Conservation (phyloP, 2,888 invertebrate species). For the Tipula confusa region DNA sequence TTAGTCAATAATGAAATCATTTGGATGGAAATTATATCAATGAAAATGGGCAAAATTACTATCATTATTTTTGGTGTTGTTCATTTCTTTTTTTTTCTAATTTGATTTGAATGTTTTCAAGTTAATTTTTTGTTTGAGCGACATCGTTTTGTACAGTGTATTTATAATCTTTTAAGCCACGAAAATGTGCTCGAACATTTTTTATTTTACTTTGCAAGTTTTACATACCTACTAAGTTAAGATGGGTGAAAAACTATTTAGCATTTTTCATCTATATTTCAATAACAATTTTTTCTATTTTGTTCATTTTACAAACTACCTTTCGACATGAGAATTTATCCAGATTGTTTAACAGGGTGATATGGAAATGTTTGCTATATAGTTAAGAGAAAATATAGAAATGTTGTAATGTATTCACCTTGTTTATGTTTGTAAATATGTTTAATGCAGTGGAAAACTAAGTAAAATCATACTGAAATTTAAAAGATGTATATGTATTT, state of each 20-base stretch:
- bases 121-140: not conserved
- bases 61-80: not conserved
- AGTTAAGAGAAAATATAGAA: not conserved
- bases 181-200: not conserved
- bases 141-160: not conserved
- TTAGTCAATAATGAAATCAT: constrained; percentile 28
- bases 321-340: not conserved
- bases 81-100: not conserved
- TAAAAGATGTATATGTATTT: not conserved
- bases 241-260: not conserved
- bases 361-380: not conserved
- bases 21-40: constrained; percentile 20
- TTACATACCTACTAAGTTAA: not conserved
- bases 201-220: not conserved
- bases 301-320: not conserved
- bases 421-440: not conserved
- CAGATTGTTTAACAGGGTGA: not conserved
- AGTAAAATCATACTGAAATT: not conserved
- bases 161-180: not conserved
- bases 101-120: constrained; percentile 3
- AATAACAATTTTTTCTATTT: not conserved
- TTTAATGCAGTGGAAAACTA: constrained; percentile 3
- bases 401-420: not conserved
- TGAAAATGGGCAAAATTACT: not conserved
- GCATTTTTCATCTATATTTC: not conserved